Conservation (phyloP, 2,797 vertebrate species). For the Peromyscus aztecus region DNA sequence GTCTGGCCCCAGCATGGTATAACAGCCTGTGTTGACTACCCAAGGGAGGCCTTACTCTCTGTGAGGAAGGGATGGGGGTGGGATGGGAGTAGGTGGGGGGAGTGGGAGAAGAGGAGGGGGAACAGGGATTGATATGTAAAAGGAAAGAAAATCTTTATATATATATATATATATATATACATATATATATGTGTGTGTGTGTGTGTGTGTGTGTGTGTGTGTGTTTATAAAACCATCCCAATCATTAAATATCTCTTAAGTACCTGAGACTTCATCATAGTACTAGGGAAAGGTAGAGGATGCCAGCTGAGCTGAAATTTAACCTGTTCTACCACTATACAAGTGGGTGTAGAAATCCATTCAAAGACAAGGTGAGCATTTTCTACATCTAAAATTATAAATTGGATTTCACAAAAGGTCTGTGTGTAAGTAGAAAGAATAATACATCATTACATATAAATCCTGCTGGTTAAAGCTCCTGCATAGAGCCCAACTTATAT, state of each 20-base stretch:
- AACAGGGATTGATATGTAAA: no score
- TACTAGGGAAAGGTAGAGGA: not conserved
- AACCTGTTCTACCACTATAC: not conserved
- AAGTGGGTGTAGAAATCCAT: not conserved
- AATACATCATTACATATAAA: not conserved
- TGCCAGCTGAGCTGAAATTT: not conserved
- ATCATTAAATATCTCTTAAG: not conserved
- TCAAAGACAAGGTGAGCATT: constrained; percentile 39
- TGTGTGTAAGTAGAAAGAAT: not conserved
- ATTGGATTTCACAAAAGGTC: constrained; percentile 19
- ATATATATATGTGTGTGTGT: no score
- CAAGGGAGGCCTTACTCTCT: no score
- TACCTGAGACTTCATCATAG: not conserved
- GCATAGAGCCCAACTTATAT: not conserved
- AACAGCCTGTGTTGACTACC: no score
- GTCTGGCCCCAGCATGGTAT: no score
- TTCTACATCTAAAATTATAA: constrained; percentile 30
- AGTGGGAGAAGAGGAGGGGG: no score
- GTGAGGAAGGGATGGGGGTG: no score
- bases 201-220: no score
- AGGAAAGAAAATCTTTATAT: no score
- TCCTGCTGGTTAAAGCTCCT: not conserved
- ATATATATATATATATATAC: no score
- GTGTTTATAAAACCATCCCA: no score
- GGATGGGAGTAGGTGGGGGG: no score